Evolutionary conservation across 2,888 invertebrate species (phyloP).

Genomic region (Calameuta idolon): DNA sequence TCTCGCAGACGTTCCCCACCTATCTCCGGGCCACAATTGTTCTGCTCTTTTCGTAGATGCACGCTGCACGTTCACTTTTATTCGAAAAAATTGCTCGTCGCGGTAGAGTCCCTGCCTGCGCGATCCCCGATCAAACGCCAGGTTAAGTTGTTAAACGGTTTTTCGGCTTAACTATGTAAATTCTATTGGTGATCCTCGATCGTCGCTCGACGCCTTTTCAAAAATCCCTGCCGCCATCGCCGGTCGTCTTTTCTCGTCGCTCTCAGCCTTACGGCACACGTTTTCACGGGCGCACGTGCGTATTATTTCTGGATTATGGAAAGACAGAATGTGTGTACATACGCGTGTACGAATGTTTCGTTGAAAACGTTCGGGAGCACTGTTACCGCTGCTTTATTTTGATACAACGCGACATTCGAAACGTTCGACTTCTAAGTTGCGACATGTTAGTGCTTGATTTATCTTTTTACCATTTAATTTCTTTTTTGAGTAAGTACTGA

Average conservation of each 20-base stretch:
- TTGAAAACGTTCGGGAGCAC: not conserved
- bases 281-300: not conserved
- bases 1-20: too few species aligned
- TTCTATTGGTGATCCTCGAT: not conserved
- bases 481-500: not conserved
- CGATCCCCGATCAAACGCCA: too few species aligned
- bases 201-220: not conserved
- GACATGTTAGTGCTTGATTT: not conserved
- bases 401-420: not conserved
- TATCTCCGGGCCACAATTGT: too few species aligned
- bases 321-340: not conserved
- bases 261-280: not conserved
- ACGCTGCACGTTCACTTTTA: too few species aligned
- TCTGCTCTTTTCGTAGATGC: too few species aligned
- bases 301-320: not conserved
- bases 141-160: not conserved
- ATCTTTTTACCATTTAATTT: not conserved
- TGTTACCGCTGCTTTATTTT: not conserved
- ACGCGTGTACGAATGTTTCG: not conserved
- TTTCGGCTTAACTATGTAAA: not conserved
- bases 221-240: not conserved
- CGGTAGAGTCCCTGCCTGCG: too few species aligned
- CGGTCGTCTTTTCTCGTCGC: not conserved
- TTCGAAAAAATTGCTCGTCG: too few species aligned
- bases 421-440: not conserved